Percentiles rank a stretch among this genome's conserved stretches.
Conservation (phyloP, 2,113 vertebrate species). For the Hiodon alosoides region DNA sequence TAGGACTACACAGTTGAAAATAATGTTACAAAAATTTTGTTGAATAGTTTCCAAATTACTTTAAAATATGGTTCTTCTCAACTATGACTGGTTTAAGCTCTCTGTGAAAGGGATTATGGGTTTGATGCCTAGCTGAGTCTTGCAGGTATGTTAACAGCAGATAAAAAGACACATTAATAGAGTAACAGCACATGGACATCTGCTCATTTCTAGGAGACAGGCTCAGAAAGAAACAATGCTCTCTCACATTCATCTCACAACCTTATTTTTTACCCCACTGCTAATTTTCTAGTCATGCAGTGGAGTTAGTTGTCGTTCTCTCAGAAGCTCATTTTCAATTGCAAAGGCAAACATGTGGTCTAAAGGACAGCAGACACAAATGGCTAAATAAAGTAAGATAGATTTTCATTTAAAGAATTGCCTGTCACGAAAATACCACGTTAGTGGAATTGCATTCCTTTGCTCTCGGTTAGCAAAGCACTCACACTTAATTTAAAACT, state of each 20-base stretch:
- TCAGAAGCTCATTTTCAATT: constrained; percentile 13
- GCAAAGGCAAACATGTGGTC: background rate
- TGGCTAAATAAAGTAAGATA: background rate
- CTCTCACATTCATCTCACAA: background rate
- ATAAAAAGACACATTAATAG: constrained; percentile 51
- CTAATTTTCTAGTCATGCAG: constrained; percentile 7
- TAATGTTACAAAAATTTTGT: too few relatives aligned
- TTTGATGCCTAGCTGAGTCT: constrained; percentile 48
- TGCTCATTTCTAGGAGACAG: background rate
- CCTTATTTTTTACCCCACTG: background rate
- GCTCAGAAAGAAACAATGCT: constrained; percentile 3
- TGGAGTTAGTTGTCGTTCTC: background rate
- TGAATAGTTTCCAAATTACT: too few relatives aligned
- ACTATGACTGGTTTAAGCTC: constrained; percentile 1
- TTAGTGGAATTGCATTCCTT: too few relatives aligned
- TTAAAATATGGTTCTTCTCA: constrained; percentile 34
- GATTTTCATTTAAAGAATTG: too few relatives aligned
- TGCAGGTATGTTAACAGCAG: constrained; percentile 51
- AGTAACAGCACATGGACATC: constrained; percentile 39
- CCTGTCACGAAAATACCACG: too few relatives aligned
- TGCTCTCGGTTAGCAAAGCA: too few relatives aligned
- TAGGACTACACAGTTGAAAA: too few relatives aligned
- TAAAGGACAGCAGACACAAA: background rate
- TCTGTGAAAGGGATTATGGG: constrained; percentile 28
- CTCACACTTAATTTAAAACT: too few relatives aligned